Base-by-base conservation (phyloP, 2,797 vertebrate genomes). In the Ctenochaetus hawaiiensis region DNA sequence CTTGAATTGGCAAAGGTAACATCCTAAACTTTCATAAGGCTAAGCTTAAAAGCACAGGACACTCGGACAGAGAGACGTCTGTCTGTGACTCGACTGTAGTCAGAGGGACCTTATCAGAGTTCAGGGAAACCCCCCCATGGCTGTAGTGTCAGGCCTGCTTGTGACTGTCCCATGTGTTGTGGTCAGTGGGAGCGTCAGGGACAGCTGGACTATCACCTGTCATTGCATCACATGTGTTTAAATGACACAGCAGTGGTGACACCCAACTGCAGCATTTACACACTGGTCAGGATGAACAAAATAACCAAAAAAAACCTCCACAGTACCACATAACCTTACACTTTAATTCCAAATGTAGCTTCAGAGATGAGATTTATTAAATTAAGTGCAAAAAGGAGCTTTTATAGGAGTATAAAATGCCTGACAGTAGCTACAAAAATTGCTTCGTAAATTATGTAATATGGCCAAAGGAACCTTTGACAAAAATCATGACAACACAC, bases 191-290 rank as follows among this genome's bases (percentile, higher is more conserved):
- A 41, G 80, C 41, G 57, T 71, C 41, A 5, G 75, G 81, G 91
- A 91, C 93, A 94, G 91, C 91, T 94, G 94, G 77, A 70, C 71
- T 75, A 8, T 93, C 93, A 94, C 91, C 92, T 94, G 93, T 91
- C 87, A 48, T 70, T 13, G 57, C 23, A 82, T 92, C 91, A 87
- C 88, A 89, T 87, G 84, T 54, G 43, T 79, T 81, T 75, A 41
- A 74, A 53, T 68, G 87, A 83, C 83, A 72, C 81, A 87, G 77
- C 52, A 70, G 67, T 26, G 69, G 57, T 37, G 62, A 75, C 65
- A 75, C 65, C 68, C 68, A 76, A 75, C 77, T 54, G 56, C 9
- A 39, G 23, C 63, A 26, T 65, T 49, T 68, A 56, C 22, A 77
- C 68, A 5, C 49, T 6, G 23, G 6, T 1, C 67, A 34, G 41